Percentiles rank a stretch among this genome's conserved stretches.
Conservation (phyloP, 35 echinoderm and acorn worm species). For the Lytechinus pictus region DNA sequence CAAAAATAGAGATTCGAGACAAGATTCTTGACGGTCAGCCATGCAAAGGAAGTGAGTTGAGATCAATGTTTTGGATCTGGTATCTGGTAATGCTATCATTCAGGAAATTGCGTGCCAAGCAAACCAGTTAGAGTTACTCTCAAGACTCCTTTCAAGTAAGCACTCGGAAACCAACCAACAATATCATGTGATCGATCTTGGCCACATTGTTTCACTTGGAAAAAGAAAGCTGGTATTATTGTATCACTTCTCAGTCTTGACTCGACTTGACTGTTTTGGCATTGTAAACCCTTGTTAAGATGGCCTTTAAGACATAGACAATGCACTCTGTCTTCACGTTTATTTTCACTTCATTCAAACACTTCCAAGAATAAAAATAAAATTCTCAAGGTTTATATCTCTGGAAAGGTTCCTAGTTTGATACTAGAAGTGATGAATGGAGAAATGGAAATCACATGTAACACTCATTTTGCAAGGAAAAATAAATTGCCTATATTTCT, state of each 20-base stretch:
- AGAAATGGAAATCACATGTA: neutral
- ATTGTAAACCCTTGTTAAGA: neutral
- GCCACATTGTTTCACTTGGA: neutral
- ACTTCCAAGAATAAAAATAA: neutral
- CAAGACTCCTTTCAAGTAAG: slow-evolving; percentile 30
- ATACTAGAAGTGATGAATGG: neutral
- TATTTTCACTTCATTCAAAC: neutral
- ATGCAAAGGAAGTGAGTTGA: neutral
- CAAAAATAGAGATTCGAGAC: slow-evolving; percentile 33
- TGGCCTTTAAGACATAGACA: neutral
- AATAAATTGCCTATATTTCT: neutral
- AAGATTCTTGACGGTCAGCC: slow-evolving; percentile 24
- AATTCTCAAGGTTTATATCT: neutral
- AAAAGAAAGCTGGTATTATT: neutral
- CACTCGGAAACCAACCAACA: slow-evolving; percentile 38
- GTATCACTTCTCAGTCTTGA: neutral
- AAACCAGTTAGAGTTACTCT: slow-evolving; percentile 21
- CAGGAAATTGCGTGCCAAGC: slow-evolving; percentile 51
- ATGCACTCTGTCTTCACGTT: neutral
- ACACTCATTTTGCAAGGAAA: neutral
- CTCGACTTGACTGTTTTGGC: slow-evolving; percentile 25
- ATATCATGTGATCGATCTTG: slow-evolving; percentile 40
- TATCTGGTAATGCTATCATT: slow-evolving; percentile 40
- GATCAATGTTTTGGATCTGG: neutral
- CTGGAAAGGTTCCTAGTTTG: neutral